Percentiles rank a stretch among this genome's conserved stretches.
Evolutionary conservation across 2,113 vertebrate species (phyloP).

Genomic region (Clinocottus analis): DNA sequence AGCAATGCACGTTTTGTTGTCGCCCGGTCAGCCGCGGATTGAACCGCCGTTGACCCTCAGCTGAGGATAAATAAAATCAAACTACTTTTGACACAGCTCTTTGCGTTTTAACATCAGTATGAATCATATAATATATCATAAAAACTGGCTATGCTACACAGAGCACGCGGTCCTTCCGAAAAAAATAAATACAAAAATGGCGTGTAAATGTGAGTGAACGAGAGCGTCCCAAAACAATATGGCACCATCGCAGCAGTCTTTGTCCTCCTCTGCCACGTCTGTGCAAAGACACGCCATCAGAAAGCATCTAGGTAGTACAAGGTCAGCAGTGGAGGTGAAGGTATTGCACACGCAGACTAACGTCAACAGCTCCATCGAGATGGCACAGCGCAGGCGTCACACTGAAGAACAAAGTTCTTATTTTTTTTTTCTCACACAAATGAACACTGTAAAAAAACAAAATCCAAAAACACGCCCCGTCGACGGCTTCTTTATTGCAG

Average conservation of each 20-base stretch:
- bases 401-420: conserved; percentile 64
- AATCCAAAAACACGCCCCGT: conserved; percentile 59
- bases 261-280: conserved; percentile 50
- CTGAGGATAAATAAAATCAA: conserved; percentile 51
- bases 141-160: conserved; percentile 58
- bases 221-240: conserved; percentile 52
- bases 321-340: conserved; percentile 71
- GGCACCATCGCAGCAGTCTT: conserved; percentile 39
- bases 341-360: conserved; percentile 83
- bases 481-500: conserved; percentile 83
- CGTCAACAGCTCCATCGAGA: conserved; percentile 77
- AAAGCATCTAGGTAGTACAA: conserved; percentile 70
- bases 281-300: conserved; percentile 64
- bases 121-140: conserved; percentile 49
- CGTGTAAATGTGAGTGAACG: conserved; percentile 56
- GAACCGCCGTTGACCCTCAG: conserved; percentile 53
- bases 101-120: conserved; percentile 39
- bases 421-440: conserved; percentile 59
- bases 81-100: conserved; percentile 55
- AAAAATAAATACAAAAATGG: too few species aligned
- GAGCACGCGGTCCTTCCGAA: conserved; percentile 56
- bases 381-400: conserved; percentile 78
- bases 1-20: conserved; percentile 74
- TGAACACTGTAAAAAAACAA: conserved; percentile 62
- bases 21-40: conserved; percentile 56